Conservation (phyloP, 35 echinoderm and acorn worm genomes). For the Amphiura filiformis region DNA sequence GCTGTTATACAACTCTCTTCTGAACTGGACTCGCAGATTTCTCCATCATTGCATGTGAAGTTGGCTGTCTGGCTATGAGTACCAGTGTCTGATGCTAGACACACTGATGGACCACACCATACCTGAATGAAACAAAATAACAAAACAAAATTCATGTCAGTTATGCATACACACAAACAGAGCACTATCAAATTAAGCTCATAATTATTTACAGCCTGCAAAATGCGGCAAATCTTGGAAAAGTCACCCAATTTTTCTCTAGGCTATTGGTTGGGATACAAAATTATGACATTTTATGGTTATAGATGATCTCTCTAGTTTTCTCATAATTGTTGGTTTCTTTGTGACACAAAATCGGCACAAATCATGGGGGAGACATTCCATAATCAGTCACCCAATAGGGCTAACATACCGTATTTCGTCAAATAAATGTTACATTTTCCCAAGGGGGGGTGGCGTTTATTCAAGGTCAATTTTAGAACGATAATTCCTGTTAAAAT, state of each 20-base stretch:
- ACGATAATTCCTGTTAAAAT: no score
- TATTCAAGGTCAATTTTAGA: no score
- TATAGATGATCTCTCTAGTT: no score
- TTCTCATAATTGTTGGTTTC: no score
- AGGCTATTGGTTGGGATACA: not conserved
- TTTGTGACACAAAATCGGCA: no score
- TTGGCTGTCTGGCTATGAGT: not conserved
- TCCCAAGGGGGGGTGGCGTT: no score
- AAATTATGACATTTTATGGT: no score
- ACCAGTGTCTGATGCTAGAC: conserved; percentile 12
- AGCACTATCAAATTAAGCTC: not conserved
- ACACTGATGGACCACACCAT: conserved; percentile 47
- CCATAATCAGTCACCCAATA: no score
- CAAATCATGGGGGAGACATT: no score
- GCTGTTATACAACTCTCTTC: conserved; percentile 72
- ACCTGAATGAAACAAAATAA: conserved; percentile 6
- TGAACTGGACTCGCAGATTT: conserved; percentile 38
- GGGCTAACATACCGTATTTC: no score
- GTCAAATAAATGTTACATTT: no score
- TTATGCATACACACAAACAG: no score
- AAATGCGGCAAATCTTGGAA: not conserved
- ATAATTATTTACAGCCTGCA: not conserved
- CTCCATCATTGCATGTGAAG: conserved; percentile 22
- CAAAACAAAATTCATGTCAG: not conserved
- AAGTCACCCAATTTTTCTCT: not conserved